Base-by-base conservation (phyloP, 2,888 invertebrate genomes). In the Tenthredo amoena region DNA sequence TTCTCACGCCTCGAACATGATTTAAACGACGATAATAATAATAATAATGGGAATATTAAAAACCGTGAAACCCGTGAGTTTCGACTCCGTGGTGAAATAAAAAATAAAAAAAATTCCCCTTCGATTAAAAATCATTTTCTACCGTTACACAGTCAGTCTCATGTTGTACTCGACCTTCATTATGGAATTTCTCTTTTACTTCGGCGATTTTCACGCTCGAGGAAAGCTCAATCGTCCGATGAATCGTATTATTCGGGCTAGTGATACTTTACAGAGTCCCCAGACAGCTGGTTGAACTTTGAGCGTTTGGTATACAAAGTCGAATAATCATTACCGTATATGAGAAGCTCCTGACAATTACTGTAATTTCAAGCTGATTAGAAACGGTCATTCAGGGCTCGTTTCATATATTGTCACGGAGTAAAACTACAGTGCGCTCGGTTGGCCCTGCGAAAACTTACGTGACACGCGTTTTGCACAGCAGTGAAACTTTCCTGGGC, bases 191-290 rank as follows among this genome's bases (percentile, higher is more conserved):
- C 76, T 47, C 76, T 76, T 76, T 76, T 31, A 43, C 76, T 43
- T 47, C 10, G 76, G 12, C 43, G 15, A 47, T 76, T 43, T n/a
- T 76, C 15, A 76, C 26, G 47, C 76, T 47, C 26, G 47, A 47
- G 21, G 26, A 76, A 76, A 76, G 40, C 71, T 72, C 37, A 71
- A 71, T 31, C 71, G 71, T 71, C 71, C 71, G 37, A 34, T 71
- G 34, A 71, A 71, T 71, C 71, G 76, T 47, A 40, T 47, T 43
- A 26, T 47, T 76, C 47, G 47, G 21, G 76, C 26, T 76, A 10
- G 26, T 72, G 31, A 72, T 62, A 62, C 37, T 37, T 37, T 37
- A 5, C 34, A 68, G 26, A 68, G 26, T 68, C 12, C n/a, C 21
- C n/a, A 62, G n/a, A 2, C 71, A 71, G 2, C 37, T 26, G 65